These are phyloP conservation scores for Eupithecia insigniata DNA, from an alignment of 2,888 invertebrate species.

Conservation along the genomic window DNA sequence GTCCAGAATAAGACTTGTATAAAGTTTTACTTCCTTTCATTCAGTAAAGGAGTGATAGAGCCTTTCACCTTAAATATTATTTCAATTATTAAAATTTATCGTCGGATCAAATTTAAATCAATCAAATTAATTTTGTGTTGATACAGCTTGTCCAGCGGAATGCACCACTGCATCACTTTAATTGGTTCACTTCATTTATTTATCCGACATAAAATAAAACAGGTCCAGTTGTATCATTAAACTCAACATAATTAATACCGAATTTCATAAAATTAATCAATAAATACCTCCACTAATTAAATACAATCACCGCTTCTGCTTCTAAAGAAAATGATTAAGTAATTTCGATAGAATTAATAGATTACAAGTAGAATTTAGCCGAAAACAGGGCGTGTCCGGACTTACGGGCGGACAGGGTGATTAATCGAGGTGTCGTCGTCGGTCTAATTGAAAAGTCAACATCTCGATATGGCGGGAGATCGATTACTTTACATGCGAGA, in stretches of 20 bases:
- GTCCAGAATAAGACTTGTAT: no score
- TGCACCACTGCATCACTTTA: background rate
- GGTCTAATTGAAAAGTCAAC: slow-evolving; percentile 83
- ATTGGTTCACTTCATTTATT: slow-evolving; percentile 2
- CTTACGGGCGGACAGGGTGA: slow-evolving; percentile 13
- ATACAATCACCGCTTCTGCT: slow-evolving; percentile 4
- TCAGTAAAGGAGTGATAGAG: background rate
- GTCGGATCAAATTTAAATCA: background rate
- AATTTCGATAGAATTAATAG: slow-evolving; percentile 47
- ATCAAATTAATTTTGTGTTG: background rate
- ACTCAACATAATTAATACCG: slow-evolving; percentile 8
- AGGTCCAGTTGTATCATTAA: background rate
- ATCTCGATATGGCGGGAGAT: slow-evolving; percentile 69
- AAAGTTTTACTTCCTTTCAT: no score
- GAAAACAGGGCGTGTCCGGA: slow-evolving; percentile 48
- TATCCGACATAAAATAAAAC: background rate
- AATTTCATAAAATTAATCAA: slow-evolving; percentile 10
- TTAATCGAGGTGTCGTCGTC: slow-evolving; percentile 46
- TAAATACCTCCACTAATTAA: slow-evolving; percentile 5
- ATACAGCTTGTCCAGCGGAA: background rate
- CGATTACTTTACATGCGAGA: slow-evolving; percentile 65
- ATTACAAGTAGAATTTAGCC: slow-evolving; percentile 54
- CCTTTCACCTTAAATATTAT: background rate
- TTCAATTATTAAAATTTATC: background rate
- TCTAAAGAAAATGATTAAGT: slow-evolving; percentile 43